phyloP scores from a whole-genome alignment of 2,797 vertebrate species.

The Ataeniobius toweri region DNA sequence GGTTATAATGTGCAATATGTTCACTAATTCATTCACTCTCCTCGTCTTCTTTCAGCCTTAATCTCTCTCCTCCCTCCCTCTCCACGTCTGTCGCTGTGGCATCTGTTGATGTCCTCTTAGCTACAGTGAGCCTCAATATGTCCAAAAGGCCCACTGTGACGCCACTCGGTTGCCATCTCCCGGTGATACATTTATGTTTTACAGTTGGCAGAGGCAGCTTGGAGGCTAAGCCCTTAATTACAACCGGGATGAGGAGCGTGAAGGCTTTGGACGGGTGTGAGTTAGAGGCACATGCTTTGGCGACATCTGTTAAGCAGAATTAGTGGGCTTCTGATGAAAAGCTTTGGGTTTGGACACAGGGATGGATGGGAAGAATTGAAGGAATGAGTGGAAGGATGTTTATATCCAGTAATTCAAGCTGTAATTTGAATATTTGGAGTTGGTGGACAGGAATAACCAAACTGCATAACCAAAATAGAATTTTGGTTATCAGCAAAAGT shows the following conservation, averaged over 20 bases:
- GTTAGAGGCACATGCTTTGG: slow-evolving; percentile 32
- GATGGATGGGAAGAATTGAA: neutral
- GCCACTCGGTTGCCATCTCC: slow-evolving; percentile 51
- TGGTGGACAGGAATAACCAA: neutral
- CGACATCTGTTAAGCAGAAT: slow-evolving; percentile 50
- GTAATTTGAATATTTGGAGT: neutral
- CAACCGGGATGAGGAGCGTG: slow-evolving; percentile 59
- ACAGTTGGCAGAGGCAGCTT: slow-evolving; percentile 34
- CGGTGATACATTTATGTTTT: slow-evolving; percentile 44
- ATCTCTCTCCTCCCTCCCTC: slow-evolving; percentile 46
- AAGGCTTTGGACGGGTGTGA: slow-evolving; percentile 38
- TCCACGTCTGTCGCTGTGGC: slow-evolving; percentile 38
- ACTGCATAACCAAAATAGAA: neutral
- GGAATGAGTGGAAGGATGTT: neutral
- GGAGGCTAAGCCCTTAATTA: slow-evolving; percentile 72
- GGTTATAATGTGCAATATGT: slow-evolving; percentile 71
- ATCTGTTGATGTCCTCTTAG: slow-evolving; percentile 68
- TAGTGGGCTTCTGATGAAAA: slow-evolving; percentile 12
- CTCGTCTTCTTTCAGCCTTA: slow-evolving; percentile 41
- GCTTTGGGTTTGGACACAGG: slow-evolving; percentile 3
- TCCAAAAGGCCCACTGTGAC: slow-evolving; percentile 42
- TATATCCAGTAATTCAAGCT: slow-evolving; percentile 1
- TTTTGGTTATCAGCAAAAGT: neutral
- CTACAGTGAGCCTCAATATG: slow-evolving; percentile 53
- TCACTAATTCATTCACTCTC: slow-evolving; percentile 56